These are phyloP conservation scores for Pteruthius melanotis DNA, from an alignment of 2,113 vertebrate species.

Conservation along the genomic window DNA sequence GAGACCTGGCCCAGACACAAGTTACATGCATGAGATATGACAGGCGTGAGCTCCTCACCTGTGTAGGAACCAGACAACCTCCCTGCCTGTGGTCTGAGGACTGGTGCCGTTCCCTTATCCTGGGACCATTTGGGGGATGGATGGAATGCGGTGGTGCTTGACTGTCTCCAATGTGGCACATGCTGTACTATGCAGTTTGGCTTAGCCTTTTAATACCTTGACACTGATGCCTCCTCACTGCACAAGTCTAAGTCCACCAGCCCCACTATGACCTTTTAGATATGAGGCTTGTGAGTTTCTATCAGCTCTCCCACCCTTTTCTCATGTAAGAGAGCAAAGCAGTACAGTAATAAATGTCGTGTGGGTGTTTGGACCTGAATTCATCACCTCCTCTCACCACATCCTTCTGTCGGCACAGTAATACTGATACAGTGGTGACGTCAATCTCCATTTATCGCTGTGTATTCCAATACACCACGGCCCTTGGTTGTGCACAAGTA, in stretches of 20 bases:
- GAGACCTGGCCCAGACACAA: neutral
- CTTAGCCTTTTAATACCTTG: neutral
- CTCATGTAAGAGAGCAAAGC: conserved; percentile 8
- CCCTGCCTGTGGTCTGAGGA: neutral
- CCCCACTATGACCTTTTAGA: conserved; percentile 8
- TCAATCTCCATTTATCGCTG: neutral
- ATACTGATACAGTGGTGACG: conserved; percentile 49
- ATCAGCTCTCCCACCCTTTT: conserved; percentile 52
- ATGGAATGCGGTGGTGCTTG: neutral
- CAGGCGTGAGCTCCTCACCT: neutral
- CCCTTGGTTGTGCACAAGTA: neutral
- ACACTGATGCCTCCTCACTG: neutral
- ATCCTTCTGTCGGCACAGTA: conserved; percentile 54
- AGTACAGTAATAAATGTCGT: conserved; percentile 13
- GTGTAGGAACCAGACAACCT: neutral
- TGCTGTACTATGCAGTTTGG: neutral
- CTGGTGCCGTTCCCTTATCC: neutral
- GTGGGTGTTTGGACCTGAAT: conserved; percentile 34
- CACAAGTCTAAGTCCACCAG: neutral
- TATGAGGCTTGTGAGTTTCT: neutral
- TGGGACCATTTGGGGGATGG: neutral
- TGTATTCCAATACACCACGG: neutral
- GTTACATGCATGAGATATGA: neutral
- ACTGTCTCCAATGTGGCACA: neutral
- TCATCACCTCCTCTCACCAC: conserved; percentile 55